Conservation (phyloP, 2,888 invertebrate species). For the Leptopterna dolabrata region DNA sequence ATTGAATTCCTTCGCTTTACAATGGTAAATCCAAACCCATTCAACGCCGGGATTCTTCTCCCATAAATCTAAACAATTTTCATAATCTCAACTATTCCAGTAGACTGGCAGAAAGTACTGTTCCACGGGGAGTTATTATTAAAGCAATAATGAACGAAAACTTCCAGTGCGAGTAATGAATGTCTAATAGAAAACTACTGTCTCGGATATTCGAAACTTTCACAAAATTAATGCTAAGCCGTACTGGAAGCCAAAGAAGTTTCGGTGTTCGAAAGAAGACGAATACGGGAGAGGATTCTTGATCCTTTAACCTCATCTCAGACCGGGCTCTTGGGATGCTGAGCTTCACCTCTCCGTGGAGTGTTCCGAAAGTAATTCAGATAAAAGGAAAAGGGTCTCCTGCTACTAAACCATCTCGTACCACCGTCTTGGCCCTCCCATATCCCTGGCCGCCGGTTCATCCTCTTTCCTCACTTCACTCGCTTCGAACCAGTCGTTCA, state of each 20-base stretch:
- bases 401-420: background rate
- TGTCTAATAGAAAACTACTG: background rate
- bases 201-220: background rate
- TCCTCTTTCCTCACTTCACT: background rate
- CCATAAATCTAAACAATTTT: too few species aligned
- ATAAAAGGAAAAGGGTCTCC: slow-evolving; percentile 17
- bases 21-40: too few species aligned
- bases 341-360: background rate
- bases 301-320: background rate
- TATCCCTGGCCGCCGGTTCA: background rate
- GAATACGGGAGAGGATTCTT: background rate
- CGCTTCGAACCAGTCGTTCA: background rate
- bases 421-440: background rate
- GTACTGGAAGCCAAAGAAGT: background rate
- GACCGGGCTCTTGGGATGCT: background rate
- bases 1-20: too few species aligned
- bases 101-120: too few species aligned
- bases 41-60: too few species aligned
- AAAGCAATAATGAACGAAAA: background rate
- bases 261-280: background rate
- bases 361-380: slow-evolving; percentile 25
- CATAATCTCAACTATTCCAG: too few species aligned
- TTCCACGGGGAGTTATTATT: background rate
- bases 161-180: background rate
- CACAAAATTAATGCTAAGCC: background rate